Base-by-base conservation (phyloP, 2,888 invertebrate species). In the Pachycephus smyrnensis region DNA sequence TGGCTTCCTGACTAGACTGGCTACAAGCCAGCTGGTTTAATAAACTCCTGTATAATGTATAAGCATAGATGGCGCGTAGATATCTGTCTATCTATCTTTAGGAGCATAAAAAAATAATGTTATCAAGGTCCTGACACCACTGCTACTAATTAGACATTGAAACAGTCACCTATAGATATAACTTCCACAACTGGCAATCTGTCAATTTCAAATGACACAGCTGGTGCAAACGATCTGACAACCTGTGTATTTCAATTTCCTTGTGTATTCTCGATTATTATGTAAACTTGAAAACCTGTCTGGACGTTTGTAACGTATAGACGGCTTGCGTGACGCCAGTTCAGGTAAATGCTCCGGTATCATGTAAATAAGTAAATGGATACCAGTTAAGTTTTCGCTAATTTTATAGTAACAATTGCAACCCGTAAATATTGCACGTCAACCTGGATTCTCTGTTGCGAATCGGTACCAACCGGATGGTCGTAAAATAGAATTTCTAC, bases 1-100 rank as follows among this genome's bases (percentile, higher is more conserved):
- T 55, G 23, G 55, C 55, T 55, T 71, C 33, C 33, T 33, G 71
- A 33, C 71, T 31, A 30, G 33, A 32, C 33, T 71, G 71, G 71
- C 71, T 33, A 15, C 3, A 68, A 36, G 68, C 55, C 77, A 77
- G 77, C 73, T 77, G 77, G 68, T 77, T 77, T 73, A 77, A 73
- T 74, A 77, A 74, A 77, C 77, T 33, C 74, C 35, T 69, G 36
- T 23, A 1, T 75, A n/a, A 35, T 4, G 36, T 23, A n/a, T n/a
- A n/a, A 55, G 55, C 55, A 55, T 55, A 55, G 23, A 23, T 55
- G 55, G 6, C 55, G 23, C 55, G 55, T 6, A 9, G 55, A 55
- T 55, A 23, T 23, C 55, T 55, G 23, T 55, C 55, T 55, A 23
- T 23, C 55, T 55, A 55, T 55, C 55, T 55, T 55, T 23, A 23